Conservation (phyloP, 2,113 vertebrate species). For the Apeltes quadracus region DNA sequence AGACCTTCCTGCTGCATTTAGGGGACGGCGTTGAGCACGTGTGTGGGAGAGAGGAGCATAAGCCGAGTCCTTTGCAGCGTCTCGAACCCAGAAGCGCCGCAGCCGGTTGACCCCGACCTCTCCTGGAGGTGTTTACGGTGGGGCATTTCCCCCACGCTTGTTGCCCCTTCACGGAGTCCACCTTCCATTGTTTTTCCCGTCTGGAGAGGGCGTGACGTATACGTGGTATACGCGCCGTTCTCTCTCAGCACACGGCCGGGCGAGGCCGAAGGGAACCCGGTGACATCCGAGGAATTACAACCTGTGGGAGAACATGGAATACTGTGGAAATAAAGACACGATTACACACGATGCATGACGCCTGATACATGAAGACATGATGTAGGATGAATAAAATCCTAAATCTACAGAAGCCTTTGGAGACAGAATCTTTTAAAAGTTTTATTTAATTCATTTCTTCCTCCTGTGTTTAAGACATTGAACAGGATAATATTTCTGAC, state of each 20-base stretch:
- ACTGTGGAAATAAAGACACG: slow-evolving; percentile 1
- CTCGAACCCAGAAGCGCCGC: slow-evolving; percentile 39
- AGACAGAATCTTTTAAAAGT: not conserved
- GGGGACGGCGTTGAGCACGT: slow-evolving; percentile 17
- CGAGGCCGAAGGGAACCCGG: slow-evolving; percentile 51
- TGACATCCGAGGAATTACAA: slow-evolving; percentile 28
- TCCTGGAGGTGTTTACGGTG: slow-evolving; percentile 64
- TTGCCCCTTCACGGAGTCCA: slow-evolving; percentile 55
- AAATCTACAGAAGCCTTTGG: not conserved
- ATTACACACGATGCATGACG: not conserved
- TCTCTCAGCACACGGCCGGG: slow-evolving; percentile 53
- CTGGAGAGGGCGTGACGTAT: slow-evolving; percentile 53
- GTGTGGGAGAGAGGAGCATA: not conserved
- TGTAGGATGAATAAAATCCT: not conserved
- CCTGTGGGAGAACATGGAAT: not conserved
- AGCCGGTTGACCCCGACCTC: slow-evolving; percentile 50
- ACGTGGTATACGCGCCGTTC: slow-evolving; percentile 43
- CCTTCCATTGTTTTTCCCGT: slow-evolving; percentile 66
- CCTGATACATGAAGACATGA: too few species aligned
- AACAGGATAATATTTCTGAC: not conserved
- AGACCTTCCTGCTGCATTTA: slow-evolving; percentile 31
- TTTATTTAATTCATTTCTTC: not conserved
- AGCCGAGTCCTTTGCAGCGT: not conserved
- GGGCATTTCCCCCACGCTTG: slow-evolving; percentile 64
- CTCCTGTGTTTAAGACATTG: not conserved